Evolutionary conservation across 2,888 invertebrate genomes (phyloP), one percentile per base, ranked within the genome.

Genomic region (Sminthurides aquaticus): DNA sequence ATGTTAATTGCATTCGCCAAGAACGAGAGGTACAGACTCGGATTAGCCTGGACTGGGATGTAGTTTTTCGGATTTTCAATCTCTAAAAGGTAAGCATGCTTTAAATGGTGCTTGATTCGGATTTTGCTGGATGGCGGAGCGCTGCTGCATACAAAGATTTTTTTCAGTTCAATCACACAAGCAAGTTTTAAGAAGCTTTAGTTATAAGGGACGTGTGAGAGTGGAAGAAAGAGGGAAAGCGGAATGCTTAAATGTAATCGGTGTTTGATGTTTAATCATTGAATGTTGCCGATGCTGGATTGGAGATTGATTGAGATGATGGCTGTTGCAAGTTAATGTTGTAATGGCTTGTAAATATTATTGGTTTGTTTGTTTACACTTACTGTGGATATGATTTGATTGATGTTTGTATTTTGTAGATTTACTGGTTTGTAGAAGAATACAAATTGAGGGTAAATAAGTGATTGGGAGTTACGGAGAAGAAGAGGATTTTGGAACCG

Each of bases 391-490:
- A 34, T 34, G 43, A 34, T 34, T 34, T 34, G n/a, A 34, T 34
- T 34, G 43, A 34, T 34, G 43, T 34, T 34, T 34, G 43, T 34
- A 34, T 34, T 52, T 52, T 52, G 22, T 52, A 52, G 26, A 57
- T 57, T 57, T 26, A 57, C 26, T 26, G 57, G 57, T 57, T 57
- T 27, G 28, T 26, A 57, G 57, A 57, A 57, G 8, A 57, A 28
- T 57, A 28, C 26, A 57, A 28, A 57, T 20, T 26, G 48, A 15
- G 15, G 43, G 43, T 34, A 34, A 34, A 34, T 34, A 34, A 34
- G 43, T 34, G 15, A 34, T 5, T 15, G 15, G n/a, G n/a, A n/a
- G n/a, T n/a, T n/a, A n/a, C n/a, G n/a, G n/a, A 5, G 43, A 34
- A 34, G 43, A 34, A 5, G 43, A 34, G 15, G 43, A 34, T 34